phyloP scores from a whole-genome alignment of 1,140 invertebrate genomes.

The Stenopsyche tienmushanensis region DNA sequence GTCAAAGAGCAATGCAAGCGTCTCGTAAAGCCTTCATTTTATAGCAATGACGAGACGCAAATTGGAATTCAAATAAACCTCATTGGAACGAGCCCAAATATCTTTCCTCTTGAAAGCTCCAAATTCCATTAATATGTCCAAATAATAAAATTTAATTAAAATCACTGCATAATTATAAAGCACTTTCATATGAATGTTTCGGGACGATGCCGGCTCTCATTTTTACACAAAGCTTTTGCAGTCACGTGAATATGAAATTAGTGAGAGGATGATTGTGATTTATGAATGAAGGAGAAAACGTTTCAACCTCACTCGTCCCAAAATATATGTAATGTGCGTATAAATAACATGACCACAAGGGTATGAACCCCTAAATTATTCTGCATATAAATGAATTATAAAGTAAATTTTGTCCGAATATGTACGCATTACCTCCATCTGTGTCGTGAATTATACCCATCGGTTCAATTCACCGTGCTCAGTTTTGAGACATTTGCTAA shows the following conservation, averaged over 20 bases:
- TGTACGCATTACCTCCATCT: neutral
- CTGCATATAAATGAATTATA: conserved; percentile 17
- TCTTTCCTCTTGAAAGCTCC: neutral
- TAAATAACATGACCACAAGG: conserved; percentile 7
- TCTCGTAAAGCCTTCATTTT: too few species aligned
- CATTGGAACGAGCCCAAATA: neutral
- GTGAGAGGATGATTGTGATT: neutral
- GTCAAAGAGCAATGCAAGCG: too few species aligned
- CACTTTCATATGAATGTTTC: too few species aligned
- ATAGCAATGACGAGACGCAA: too few species aligned
- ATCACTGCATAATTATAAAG: too few species aligned
- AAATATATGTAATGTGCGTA: neutral
- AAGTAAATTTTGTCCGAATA: neutral
- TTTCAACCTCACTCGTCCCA: neutral
- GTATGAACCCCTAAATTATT: conserved; percentile 15
- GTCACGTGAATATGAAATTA: neutral
- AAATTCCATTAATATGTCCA: too few species aligned
- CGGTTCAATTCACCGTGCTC: too few species aligned
- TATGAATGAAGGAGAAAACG: neutral
- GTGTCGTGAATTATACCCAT: too few species aligned
- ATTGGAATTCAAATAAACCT: neutral
- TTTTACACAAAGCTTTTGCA: neutral
- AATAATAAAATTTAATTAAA: too few species aligned
- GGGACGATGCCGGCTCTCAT: too few species aligned
- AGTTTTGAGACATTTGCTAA: too few species aligned